Evolutionary conservation across 2,113 vertebrate genomes (phyloP).

Genomic region (Tympanuchus pallidicinctus): DNA sequence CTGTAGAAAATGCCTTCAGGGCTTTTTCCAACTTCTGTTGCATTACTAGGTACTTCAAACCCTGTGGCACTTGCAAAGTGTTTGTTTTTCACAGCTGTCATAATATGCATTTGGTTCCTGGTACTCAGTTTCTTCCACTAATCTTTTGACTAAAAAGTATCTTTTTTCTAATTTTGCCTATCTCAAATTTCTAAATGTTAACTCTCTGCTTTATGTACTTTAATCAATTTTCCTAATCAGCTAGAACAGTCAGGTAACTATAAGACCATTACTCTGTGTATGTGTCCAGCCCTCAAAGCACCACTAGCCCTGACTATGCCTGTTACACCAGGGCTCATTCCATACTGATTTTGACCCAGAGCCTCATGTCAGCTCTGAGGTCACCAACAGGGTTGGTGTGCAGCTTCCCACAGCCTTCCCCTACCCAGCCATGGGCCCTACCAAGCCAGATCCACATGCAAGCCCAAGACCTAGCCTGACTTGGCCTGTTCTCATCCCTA

Average conservation of each 20-base stretch:
- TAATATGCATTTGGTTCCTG: neutral
- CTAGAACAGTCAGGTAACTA: neutral
- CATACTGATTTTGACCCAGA: fast-evolving
- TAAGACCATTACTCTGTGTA: neutral
- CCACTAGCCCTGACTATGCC: neutral
- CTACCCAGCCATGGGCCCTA: fast-evolving
- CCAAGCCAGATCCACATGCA: fast-evolving
- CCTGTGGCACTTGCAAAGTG: neutral
- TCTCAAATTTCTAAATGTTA: neutral
- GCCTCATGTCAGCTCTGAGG: fast-evolving
- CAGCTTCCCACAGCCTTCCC: neutral
- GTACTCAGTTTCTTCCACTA: neutral
- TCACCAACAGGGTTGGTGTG: neutral
- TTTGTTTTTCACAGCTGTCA: neutral
- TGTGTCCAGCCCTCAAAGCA: too few species aligned
- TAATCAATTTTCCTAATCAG: neutral
- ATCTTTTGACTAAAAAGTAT: neutral
- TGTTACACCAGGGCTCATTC: fast-evolving
- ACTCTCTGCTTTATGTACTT: neutral
- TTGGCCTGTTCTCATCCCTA: neutral
- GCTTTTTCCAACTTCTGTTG: neutral
- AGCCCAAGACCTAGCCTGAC: fast-evolving
- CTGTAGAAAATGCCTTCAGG: neutral
- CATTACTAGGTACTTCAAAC: neutral
- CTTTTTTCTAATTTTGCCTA: neutral